These are phyloP conservation scores for Oreochromis aureus DNA, from an alignment of 2,113 vertebrate genomes.

Conservation along the genomic window DNA sequence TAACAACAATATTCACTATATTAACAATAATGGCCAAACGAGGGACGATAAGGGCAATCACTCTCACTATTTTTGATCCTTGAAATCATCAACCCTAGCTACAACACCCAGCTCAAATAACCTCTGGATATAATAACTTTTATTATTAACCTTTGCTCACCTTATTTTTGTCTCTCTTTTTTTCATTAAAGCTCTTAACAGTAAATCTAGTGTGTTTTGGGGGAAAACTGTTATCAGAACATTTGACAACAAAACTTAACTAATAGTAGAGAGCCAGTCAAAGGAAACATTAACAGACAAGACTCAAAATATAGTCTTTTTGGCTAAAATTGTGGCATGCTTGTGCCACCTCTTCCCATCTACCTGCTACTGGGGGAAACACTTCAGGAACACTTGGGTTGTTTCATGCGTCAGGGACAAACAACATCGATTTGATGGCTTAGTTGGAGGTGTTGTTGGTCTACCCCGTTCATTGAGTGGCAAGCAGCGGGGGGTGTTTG, in stretches of 20 bases:
- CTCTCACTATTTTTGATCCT: background rate
- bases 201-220: background rate
- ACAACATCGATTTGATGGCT: background rate
- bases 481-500: background rate
- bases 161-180: background rate
- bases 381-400: background rate
- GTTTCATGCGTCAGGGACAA: background rate
- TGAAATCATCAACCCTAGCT: background rate
- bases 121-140: background rate
- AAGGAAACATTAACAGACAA: background rate
- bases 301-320: background rate
- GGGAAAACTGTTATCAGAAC: background rate
- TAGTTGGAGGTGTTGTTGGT: background rate
- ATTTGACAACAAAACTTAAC: background rate
- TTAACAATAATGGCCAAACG: background rate
- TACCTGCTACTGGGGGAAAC: background rate
- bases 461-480: background rate
- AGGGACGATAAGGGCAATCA: background rate
- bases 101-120: background rate
- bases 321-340: background rate
- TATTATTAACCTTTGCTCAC: background rate
- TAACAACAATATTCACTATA: background rate
- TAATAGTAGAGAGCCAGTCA: background rate
- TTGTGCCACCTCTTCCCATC: background rate
- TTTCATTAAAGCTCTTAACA: background rate